Percentiles rank a stretch among this genome's conserved stretches.
Evolutionary conservation across 1,140 invertebrate species (phyloP).

Genomic region (Drosophila micromelanica): DNA sequence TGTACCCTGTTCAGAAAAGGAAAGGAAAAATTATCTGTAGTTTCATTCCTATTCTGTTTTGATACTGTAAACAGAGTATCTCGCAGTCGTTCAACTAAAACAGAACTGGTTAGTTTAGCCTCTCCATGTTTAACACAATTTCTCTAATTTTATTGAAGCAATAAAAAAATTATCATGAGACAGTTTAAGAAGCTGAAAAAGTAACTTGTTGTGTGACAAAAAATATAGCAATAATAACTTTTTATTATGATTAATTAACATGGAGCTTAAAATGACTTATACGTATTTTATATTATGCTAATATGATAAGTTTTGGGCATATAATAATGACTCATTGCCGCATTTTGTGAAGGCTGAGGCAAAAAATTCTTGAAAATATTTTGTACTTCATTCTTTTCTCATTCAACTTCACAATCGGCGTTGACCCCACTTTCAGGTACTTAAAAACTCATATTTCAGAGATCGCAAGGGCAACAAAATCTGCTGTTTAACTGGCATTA

Average conservation of each 20-base stretch:
- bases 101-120: not conserved
- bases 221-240: not conserved
- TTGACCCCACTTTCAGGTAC: slow-evolving; percentile 1
- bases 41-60: not conserved
- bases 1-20: not conserved
- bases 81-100: not conserved
- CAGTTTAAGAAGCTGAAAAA: not conserved
- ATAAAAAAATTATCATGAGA: not conserved
- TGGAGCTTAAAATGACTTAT: no score
- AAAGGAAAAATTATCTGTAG: not conserved
- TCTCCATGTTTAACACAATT: not conserved
- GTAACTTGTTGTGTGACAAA: not conserved
- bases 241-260: slow-evolving; percentile 5
- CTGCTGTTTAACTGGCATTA: not conserved
- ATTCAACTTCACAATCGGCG: not conserved
- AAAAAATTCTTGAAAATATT: no score
- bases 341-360: no score
- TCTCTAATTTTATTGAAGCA: not conserved
- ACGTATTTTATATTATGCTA: no score
- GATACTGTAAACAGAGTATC: not conserved
- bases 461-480: slow-evolving; percentile 12
- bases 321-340: no score
- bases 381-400: no score
- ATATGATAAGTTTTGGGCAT: no score
- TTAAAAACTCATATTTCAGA: not conserved